Percentiles rank a stretch among this genome's conserved stretches.
Evolutionary conservation across 2,888 invertebrate genomes (phyloP).

Genomic region (Lycophotia porphyrea): DNA sequence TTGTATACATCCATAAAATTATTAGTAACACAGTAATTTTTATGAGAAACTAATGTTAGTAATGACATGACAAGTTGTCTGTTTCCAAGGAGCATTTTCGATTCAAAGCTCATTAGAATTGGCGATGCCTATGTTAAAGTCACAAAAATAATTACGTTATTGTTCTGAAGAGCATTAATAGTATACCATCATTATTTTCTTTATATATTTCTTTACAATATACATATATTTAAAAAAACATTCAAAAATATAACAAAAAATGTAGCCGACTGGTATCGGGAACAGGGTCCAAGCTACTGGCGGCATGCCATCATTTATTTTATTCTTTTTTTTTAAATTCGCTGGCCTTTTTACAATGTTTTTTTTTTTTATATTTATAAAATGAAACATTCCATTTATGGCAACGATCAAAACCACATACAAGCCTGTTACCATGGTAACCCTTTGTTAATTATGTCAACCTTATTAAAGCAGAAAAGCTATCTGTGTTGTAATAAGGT

Average conservation of each 20-base stretch:
- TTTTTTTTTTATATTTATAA: background rate
- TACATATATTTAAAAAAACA: too few relatives aligned
- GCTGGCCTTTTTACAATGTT: background rate
- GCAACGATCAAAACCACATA: background rate
- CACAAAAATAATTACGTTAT: background rate
- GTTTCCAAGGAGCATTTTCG: background rate
- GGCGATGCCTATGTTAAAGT: background rate
- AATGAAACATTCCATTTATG: background rate
- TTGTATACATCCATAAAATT: too few relatives aligned
- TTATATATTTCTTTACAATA: too few relatives aligned
- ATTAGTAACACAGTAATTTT: too few relatives aligned
- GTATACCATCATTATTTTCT: too few relatives aligned
- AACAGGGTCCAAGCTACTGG: too few relatives aligned
- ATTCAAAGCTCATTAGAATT: background rate
- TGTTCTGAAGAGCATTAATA: background rate
- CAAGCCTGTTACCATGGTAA: conserved; percentile 3
- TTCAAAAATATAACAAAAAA: too few relatives aligned
- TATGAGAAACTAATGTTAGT: too few relatives aligned
- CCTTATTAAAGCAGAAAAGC: background rate
- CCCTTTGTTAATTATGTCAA: background rate
- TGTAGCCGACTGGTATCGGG: too few relatives aligned
- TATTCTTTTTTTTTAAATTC: too few relatives aligned
- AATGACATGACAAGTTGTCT: too few relatives aligned
- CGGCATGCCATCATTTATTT: too few relatives aligned
- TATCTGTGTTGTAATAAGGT: conserved; percentile 5